phyloP scores from a whole-genome alignment of 2,888 invertebrate genomes.

The Argyresthia goedartella region DNA sequence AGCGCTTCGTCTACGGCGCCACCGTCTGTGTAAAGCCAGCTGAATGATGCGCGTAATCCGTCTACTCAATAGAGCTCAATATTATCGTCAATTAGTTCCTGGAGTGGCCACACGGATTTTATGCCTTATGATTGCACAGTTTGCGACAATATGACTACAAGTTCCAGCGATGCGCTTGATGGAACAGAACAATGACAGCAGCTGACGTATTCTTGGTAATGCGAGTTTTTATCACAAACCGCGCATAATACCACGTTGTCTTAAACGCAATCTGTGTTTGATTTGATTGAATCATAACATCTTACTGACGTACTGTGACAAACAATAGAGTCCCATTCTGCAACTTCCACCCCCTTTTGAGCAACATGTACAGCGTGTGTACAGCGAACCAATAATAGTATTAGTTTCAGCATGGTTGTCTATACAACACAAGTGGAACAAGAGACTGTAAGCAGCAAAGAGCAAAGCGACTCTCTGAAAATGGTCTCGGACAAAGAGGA shows the following conservation, averaged over 20 bases:
- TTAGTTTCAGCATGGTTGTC: too few species aligned
- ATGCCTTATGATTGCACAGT: too few species aligned
- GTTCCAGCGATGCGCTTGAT: not conserved
- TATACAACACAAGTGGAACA: not conserved
- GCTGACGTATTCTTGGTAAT: not conserved
- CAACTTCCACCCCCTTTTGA: not conserved
- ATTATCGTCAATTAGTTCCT: too few species aligned
- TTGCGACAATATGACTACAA: too few species aligned
- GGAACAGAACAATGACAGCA: not conserved
- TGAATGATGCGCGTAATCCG: too few species aligned
- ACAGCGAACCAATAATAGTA: not conserved
- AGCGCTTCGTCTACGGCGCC: too few species aligned
- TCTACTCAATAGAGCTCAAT: too few species aligned
- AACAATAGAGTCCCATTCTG: not conserved
- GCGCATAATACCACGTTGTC: not conserved
- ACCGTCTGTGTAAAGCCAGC: too few species aligned
- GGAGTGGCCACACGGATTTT: too few species aligned
- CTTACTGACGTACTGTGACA: not conserved
- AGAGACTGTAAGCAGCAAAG: not conserved
- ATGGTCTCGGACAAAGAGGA: conserved; percentile 5
- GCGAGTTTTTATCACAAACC: not conserved
- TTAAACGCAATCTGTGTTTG: not conserved
- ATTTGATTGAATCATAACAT: not conserved
- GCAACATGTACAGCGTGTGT: not conserved
- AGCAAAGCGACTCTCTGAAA: not conserved